Conservation (phyloP, 2,113 vertebrate species). For the Urocynchramus pylzowi region DNA sequence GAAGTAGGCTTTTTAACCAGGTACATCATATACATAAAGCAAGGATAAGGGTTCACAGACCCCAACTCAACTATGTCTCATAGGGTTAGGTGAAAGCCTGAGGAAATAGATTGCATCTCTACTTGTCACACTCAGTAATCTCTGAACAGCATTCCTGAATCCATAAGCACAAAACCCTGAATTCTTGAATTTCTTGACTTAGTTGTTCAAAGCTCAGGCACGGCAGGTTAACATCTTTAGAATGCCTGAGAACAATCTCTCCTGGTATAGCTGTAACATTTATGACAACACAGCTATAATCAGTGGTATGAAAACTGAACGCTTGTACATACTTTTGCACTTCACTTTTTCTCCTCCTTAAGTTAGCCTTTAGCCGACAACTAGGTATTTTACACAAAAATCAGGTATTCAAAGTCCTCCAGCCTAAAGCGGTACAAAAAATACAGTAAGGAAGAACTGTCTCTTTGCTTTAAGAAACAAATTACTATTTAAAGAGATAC, state of each 20-base stretch:
- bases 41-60: neutral
- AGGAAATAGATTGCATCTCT: neutral
- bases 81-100: neutral
- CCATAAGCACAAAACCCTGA: neutral
- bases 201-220: neutral
- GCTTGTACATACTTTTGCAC: rapidly evolving
- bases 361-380: neutral
- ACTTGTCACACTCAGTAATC: neutral
- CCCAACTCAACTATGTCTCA: neutral
- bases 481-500: neutral
- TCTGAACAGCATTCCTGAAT: neutral
- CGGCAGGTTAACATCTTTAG: neutral
- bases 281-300: neutral
- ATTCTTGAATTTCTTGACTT: neutral
- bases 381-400: neutral
- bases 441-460: neutral
- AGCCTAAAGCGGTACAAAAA: neutral
- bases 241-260: neutral
- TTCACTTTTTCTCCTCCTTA: neutral
- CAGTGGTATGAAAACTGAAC: neutral
- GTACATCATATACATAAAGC: neutral
- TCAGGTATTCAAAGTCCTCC: neutral
- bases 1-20: neutral
- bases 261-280: neutral
- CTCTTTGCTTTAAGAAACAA: neutral